Evolutionary conservation across 2,797 vertebrate species (phyloP).

Genomic region (Mus minutoides): DNA sequence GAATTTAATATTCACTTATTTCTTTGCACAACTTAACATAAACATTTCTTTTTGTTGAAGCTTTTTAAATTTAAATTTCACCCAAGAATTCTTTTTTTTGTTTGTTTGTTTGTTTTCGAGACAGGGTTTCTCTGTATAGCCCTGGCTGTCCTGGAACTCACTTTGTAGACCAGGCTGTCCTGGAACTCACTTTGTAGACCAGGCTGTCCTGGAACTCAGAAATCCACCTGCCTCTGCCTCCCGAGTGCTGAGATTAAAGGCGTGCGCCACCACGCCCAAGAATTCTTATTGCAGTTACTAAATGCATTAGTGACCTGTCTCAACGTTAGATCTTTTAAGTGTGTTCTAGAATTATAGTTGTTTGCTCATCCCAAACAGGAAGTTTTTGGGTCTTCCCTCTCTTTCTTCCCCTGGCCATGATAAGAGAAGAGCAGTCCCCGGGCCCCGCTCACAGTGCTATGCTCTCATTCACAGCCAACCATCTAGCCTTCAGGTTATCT

Average conservation of each 20-base stretch:
- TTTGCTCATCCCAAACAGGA: not conserved
- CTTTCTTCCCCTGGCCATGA: not conserved
- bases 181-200: too few species aligned
- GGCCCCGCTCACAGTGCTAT: not conserved
- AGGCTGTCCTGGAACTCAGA: too few species aligned
- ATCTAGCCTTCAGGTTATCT: constrained; percentile 25
- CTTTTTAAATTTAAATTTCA: constrained; percentile 59
- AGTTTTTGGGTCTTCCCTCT: not conserved
- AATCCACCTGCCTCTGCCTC: too few species aligned
- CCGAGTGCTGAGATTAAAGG: too few species aligned
- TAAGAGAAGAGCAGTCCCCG: not conserved
- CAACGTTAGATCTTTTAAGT: constrained; percentile 23
- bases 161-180: too few species aligned
- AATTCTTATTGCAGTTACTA: constrained; percentile 39
- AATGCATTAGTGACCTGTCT: not conserved
- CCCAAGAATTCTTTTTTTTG: too few species aligned
- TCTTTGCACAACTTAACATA: not conserved
- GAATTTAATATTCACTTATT: not conserved
- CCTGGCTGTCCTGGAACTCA: too few species aligned
- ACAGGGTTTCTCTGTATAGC: too few species aligned
- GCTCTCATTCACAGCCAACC: not conserved
- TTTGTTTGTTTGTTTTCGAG: too few species aligned
- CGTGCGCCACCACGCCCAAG: not conserved
- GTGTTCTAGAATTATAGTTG: constrained; percentile 26
- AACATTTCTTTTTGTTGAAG: not conserved